Base-by-base conservation (phyloP, 2,888 invertebrate genomes). In the Apodemia zela region DNA sequence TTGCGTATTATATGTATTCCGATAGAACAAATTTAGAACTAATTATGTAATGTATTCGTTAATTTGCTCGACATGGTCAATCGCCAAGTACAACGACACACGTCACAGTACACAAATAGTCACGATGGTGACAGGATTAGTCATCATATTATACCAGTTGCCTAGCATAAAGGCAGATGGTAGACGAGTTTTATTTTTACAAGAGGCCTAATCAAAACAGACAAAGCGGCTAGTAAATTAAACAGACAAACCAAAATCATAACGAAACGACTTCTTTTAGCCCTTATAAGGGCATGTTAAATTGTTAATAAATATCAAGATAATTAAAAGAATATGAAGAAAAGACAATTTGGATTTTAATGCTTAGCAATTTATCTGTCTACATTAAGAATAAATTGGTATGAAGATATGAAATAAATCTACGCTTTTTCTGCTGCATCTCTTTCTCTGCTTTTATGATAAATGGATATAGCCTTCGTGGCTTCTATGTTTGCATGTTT, bases 401-500 rank as follows among this genome's bases (percentile, higher is more conserved):
- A 0, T 17, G 47, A 47, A 47, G 8, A 47, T 47, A 5, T 15
- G 6, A 47, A 47, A 45, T 0, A n/a, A n/a, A 47, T 47, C 45
- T 47, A 47, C 7, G 47, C n/a, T 17, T 45, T 45, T 45, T 45
- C 45, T 17, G 7, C 45, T 7, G 45, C 45, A 45, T 45, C 45
- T 17, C 45, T 49, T 21, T 61, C 59, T 4, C 59, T 63, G 35
- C 64, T 67, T 13, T 61, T 69, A 1, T 67, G 60, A 58, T 80
- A 88, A 64, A 73, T 67, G 0, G 66, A 71, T 0, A 88, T 64
- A 0, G 95, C 94, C 73, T 95, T 95, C 13, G 93, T 93, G 0
- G 93, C 95, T 81, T 95, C 95, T 42, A 91, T 90, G 61, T 94
- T 93, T 0, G 95, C 95, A 78, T 96, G 95, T 67, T 94, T 95